phyloP scores from a whole-genome alignment of 2,888 invertebrate genomes.

The Athalia cordata region DNA sequence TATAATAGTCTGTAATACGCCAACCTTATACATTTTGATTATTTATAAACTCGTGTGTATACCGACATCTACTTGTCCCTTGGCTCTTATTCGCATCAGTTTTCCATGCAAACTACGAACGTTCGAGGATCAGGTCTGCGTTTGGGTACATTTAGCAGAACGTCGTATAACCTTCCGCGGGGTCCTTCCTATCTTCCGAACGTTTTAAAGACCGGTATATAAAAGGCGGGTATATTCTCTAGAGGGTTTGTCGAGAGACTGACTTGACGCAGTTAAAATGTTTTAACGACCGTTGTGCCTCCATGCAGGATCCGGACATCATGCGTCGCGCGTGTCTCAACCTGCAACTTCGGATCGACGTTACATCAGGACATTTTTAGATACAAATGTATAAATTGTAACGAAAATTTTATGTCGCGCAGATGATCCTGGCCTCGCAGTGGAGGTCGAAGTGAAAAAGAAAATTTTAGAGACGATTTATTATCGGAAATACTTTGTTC shows the following conservation, averaged over 20 bases:
- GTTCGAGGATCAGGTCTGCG: conserved; percentile 16
- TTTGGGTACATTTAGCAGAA: conserved; percentile 1
- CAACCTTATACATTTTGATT: background rate
- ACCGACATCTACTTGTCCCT: background rate
- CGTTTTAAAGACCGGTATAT: conserved; percentile 32
- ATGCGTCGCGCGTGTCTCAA: background rate
- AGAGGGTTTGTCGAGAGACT: conserved; percentile 3
- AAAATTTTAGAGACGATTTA: too few species aligned
- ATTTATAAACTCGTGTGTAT: conserved; percentile 32
- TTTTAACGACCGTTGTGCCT: conserved; percentile 18
- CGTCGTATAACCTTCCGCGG: conserved; percentile 4
- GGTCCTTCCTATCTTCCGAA: background rate
- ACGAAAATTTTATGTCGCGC: too few species aligned
- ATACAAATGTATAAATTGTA: too few species aligned
- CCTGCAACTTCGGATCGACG: background rate
- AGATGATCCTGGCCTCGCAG: too few species aligned
- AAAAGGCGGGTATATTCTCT: conserved; percentile 8
- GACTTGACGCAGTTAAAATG: conserved; percentile 12
- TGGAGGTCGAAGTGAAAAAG: too few species aligned
- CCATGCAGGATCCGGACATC: background rate
- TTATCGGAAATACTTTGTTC: too few species aligned
- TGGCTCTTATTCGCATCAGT: background rate
- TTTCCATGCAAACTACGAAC: background rate
- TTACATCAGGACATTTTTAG: too few species aligned
- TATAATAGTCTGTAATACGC: background rate